phyloP scores from a whole-genome alignment of 2,113 vertebrate species.

The Limnothrissa miodon region DNA sequence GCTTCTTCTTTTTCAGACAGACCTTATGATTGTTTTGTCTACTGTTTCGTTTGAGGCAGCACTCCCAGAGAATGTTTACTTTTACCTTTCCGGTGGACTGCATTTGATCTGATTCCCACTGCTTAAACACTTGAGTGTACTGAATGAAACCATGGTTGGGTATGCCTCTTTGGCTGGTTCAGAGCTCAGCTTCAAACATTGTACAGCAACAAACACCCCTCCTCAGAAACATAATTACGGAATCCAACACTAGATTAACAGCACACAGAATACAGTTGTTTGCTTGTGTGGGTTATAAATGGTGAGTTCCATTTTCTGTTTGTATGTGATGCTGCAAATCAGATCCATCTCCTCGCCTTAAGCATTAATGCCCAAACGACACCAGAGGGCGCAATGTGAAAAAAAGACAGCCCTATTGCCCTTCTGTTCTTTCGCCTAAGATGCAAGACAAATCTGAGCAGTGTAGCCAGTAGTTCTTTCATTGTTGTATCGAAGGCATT shows the following conservation, averaged over 20 bases:
- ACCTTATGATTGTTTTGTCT: slow-evolving; percentile 34
- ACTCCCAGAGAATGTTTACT: slow-evolving; percentile 45
- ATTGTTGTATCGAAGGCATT: too few species aligned
- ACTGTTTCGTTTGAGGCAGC: slow-evolving; percentile 38
- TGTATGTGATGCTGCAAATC: background rate
- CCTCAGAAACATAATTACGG: background rate
- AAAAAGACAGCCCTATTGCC: background rate
- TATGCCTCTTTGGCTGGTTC: background rate
- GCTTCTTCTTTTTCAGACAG: slow-evolving; percentile 14
- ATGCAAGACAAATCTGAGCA: background rate
- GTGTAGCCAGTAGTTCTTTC: background rate
- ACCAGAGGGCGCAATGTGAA: background rate
- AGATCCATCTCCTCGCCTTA: background rate
- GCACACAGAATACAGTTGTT: background rate
- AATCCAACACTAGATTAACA: background rate
- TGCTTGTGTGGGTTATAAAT: background rate
- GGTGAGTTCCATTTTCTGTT: too few species aligned
- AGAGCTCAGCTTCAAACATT: background rate
- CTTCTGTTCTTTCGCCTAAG: background rate
- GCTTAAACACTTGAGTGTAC: background rate
- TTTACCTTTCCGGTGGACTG: slow-evolving; percentile 43
- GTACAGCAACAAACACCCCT: background rate
- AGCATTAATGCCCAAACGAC: background rate
- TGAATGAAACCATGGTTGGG: background rate
- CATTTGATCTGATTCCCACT: slow-evolving; percentile 26